Base-by-base conservation (phyloP, 2,888 invertebrate species). In the Pseudococcus longispinus region DNA sequence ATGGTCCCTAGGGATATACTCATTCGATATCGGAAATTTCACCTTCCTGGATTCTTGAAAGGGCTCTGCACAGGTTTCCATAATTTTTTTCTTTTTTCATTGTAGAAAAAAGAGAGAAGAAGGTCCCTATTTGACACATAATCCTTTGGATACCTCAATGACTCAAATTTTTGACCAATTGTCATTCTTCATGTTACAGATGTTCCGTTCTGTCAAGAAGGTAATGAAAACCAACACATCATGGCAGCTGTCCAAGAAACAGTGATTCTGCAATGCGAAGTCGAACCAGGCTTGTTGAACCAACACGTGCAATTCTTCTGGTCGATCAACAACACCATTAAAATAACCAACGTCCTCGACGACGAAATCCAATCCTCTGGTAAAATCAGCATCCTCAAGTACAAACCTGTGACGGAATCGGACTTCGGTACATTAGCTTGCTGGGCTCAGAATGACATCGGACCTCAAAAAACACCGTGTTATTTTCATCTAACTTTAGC, bases 361-460 rank as follows among this genome's bases (percentile, higher is more conserved):
- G 91, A 93, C 90, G 91, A 93, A 91, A 91, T 93, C 44, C 74
- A 87, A 29, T 83, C 91, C 89, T 91, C 91, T 88, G 92, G 92
- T 77, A 91, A 92, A 88, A 90, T 91, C 88, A 92, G 92, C 88
- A 90, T 91, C 89, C 92, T 95, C 88, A 92, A 92, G 88, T 94
- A 93, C 90, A 92, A 92, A 9, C 92, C 93, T n/a, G 90, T 90
- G 82, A 90, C 90, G 8, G 91, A 92, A 90, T 90, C 92, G 46
- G 96, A 96, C 90, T 93, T 96, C 89, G 96, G 96, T 88, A 96
- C 96, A 89, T 91, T 97, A 29, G 95, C 96, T 6, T 97, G 97
- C 90, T 96, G 96, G 96, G 96, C 96, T 5, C 94, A 94, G 90
- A 97, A 97, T 90, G 93, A 93, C 88, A 94, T 96, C 20, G 97